Evolutionary conservation across 2,888 invertebrate genomes (phyloP), one percentile per base, ranked within the genome.

Genomic region (Hirudinaria manillensis): DNA sequence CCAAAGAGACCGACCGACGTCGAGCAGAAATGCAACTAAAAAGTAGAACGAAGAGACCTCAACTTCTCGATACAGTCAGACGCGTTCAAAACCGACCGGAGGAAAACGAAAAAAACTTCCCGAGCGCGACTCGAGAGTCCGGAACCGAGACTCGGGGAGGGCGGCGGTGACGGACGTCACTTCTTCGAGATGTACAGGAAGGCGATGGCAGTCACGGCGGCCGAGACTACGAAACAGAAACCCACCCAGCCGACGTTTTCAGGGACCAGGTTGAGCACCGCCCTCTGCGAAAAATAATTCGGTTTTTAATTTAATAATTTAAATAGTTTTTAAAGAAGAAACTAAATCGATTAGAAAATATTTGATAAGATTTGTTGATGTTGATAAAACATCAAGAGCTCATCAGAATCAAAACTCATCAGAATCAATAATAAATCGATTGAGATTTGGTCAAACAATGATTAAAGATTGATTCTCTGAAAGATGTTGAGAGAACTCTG

Each of bases 231-330:
- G 68, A 77, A 55, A 38, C 78, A 76, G 55, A 78, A 53, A 27
- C 72, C 75, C 19, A 67, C 29, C 78, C 78, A 78, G 36, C 78
- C 77, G 32, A 78, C 56, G 3, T 75, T 76, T 45, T 77, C 77
- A 13, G 78, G 78, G 21, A 78, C 76, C 27, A 76, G 68, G 55
- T 67, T 53, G 56, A 78, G 68, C 27, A 70, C 78, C 4, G 78
- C 78, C 38, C 68, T 65, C 78, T 78, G 73, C 2, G 70, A 71
- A 19, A 2, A 67, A 72, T 45, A 72, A 75, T 70, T 10, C 0
- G 10, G 51, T 53, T 53, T 27, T 34, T 70, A 16, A 13, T 10
- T n/a, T n/a, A 19, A 65, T 16, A 65, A 24, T 65, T 13, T 10
- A 10, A 65, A 19, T 24, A 65, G 10, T 24, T 19, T 24, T 65